Conservation (phyloP, 2,113 vertebrate genomes). For the Channa maculata region DNA sequence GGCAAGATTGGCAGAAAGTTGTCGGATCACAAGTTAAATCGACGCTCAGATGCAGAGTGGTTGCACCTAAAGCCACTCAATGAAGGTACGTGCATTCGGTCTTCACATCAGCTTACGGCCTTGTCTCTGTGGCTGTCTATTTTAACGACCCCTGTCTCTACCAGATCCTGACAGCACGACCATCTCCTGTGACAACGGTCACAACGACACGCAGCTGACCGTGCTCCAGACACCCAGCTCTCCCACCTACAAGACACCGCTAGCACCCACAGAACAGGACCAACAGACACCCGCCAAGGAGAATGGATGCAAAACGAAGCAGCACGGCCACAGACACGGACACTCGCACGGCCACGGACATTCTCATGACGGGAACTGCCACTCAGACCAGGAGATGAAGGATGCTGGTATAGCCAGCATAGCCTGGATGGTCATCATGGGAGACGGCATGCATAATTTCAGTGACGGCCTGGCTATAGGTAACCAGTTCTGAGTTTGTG, state of each 20-base stretch:
- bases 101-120: background rate
- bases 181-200: slow-evolving; percentile 85
- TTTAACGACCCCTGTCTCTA: background rate
- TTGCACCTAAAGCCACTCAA: slow-evolving; percentile 92
- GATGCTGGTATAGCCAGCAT: slow-evolving; percentile 97
- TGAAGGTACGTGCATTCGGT: slow-evolving; percentile 63
- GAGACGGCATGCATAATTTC: slow-evolving; percentile 99
- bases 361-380: slow-evolving; percentile 93
- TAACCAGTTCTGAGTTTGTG: slow-evolving; percentile 38
- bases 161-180: slow-evolving; percentile 84
- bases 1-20: slow-evolving; percentile 91
- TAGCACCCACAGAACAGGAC: slow-evolving; percentile 72
- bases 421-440: slow-evolving; percentile 99
- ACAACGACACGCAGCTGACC: slow-evolving; percentile 91
- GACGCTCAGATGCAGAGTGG: slow-evolving; percentile 94
- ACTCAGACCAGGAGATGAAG: slow-evolving; percentile 96
- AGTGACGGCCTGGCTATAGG: slow-evolving; percentile 98
- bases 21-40: slow-evolving; percentile 95
- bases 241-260: slow-evolving; percentile 84
- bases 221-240: slow-evolving; percentile 89
- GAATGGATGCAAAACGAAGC: slow-evolving; percentile 78
- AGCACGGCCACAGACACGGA: slow-evolving; percentile 78
- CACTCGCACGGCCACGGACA: slow-evolving; percentile 92
- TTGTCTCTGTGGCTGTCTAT: background rate
- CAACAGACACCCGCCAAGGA: slow-evolving; percentile 60